These are phyloP conservation scores for Melangyna quadrimaculata DNA, from an alignment of 2,888 invertebrate species.

Conservation along the genomic window DNA sequence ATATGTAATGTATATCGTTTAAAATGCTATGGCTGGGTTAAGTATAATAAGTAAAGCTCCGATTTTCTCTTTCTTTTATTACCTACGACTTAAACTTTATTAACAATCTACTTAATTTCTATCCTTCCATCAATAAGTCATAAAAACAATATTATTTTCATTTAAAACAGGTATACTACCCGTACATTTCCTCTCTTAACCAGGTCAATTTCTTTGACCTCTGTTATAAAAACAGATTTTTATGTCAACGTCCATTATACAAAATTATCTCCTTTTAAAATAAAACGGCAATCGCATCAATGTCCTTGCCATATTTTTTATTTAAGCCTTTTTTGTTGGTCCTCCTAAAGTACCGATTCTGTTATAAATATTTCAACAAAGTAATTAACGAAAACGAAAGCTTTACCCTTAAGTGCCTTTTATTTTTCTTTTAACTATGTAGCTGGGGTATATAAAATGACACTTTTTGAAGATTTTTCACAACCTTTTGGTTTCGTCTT, in stretches of 20 bases:
- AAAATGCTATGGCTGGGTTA: no score
- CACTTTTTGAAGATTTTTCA: slow-evolving; percentile 9
- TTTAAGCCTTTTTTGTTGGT: background rate
- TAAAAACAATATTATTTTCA: background rate
- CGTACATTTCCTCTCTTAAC: background rate
- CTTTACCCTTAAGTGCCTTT: background rate
- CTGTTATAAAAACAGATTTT: background rate
- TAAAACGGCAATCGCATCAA: slow-evolving; percentile 10
- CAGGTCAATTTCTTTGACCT: background rate
- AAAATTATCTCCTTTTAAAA: background rate
- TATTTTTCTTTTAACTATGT: background rate
- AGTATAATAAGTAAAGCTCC: no score
- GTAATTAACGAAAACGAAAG: slow-evolving; percentile 15
- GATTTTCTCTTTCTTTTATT: background rate
- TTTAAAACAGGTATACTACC: background rate
- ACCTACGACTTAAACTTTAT: background rate
- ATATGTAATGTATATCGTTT: no score
- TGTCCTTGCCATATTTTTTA: background rate
- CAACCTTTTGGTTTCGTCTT: slow-evolving; percentile 3
- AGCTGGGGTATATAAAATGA: background rate
- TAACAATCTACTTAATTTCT: background rate
- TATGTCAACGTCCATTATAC: slow-evolving; percentile 16
- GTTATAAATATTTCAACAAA: slow-evolving; percentile 5
- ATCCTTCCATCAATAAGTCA: background rate
- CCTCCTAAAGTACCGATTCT: background rate